Conservation (phyloP, 2,888 invertebrate species). For the Branchipolynoe longqiensis region DNA sequence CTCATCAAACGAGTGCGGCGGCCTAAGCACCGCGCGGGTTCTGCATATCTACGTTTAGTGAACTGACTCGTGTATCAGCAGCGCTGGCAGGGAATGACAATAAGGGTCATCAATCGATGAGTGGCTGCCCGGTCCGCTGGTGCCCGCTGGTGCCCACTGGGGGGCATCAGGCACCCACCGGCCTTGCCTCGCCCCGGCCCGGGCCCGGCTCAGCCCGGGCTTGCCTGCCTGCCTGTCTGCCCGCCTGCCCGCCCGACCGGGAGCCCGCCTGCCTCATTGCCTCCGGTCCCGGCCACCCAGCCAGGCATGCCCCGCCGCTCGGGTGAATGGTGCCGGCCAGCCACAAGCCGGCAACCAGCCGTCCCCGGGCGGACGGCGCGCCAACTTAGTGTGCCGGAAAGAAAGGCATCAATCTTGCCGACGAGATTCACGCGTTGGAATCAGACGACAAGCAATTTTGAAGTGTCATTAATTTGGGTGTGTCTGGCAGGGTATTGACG, state of each 20-base stretch:
- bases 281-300: neutral
- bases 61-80: conserved; percentile 41
- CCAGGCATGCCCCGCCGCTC: neutral
- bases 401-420: conserved; percentile 46
- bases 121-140: neutral
- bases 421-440: neutral
- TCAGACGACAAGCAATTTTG: conserved; percentile 54
- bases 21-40: conserved; percentile 39
- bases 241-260: neutral
- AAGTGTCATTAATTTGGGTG: conserved; percentile 57
- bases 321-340: neutral
- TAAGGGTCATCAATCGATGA: conserved; percentile 56
- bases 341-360: conserved; percentile 15
- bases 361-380: neutral
- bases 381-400: conserved; percentile 36
- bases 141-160: neutral
- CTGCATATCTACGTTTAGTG: conserved; percentile 53
- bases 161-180: too few relatives aligned
- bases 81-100: conserved; percentile 26
- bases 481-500: conserved; percentile 29
- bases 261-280: neutral
- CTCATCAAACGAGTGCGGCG: conserved; percentile 46
- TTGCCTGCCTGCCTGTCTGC: neutral
- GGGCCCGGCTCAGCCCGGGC: too few relatives aligned
- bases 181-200: too few relatives aligned